A percentile compares a stretch with the other conserved stretches of the same genome.
These are phyloP conservation scores for Pollenia angustigena DNA, from an alignment of 2,888 invertebrate genomes.

Conservation along the genomic window DNA sequence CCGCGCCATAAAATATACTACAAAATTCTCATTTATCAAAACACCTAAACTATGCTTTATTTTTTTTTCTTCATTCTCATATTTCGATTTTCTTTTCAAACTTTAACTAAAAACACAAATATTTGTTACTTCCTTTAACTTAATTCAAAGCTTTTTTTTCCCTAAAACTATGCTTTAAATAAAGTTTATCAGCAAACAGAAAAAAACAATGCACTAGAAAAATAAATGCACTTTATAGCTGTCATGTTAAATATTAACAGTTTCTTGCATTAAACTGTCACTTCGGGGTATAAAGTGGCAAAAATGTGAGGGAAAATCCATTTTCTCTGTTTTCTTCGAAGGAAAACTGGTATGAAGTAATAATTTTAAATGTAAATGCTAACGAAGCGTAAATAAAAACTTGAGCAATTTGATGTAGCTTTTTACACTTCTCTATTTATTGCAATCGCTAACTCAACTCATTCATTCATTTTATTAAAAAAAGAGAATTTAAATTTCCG, in stretches of 20 bases:
- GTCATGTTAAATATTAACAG: constrained; percentile 66
- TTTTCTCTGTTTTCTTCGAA: neutral
- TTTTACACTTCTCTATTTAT: constrained; percentile 30
- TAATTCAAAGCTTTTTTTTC: neutral
- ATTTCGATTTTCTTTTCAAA: constrained; percentile 5
- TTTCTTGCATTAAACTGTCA: constrained; percentile 64
- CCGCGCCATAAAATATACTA: constrained; percentile 38
- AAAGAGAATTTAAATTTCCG: constrained; percentile 44
- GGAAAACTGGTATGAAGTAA: constrained; percentile 48
- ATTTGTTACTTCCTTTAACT: neutral
- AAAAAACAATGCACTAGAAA: neutral
- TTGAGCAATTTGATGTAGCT: constrained; percentile 31
- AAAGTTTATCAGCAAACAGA: neutral
- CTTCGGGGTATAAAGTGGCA: constrained; percentile 25
- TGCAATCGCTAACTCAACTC: constrained; percentile 20
- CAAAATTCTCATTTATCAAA: neutral
- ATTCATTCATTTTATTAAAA: constrained; percentile 43
- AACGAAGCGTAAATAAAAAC: constrained; percentile 67
- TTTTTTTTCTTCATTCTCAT: neutral
- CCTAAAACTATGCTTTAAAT: constrained; percentile 25
- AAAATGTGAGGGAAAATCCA: constrained; percentile 3
- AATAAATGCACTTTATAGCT: constrained; percentile 67
- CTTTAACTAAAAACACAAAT: constrained; percentile 14
- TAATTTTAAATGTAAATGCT: constrained; percentile 68
- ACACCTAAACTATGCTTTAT: constrained; percentile 1